Base-by-base conservation (phyloP, 2,888 invertebrate genomes). In the Dasysyrphus albostriatus region DNA sequence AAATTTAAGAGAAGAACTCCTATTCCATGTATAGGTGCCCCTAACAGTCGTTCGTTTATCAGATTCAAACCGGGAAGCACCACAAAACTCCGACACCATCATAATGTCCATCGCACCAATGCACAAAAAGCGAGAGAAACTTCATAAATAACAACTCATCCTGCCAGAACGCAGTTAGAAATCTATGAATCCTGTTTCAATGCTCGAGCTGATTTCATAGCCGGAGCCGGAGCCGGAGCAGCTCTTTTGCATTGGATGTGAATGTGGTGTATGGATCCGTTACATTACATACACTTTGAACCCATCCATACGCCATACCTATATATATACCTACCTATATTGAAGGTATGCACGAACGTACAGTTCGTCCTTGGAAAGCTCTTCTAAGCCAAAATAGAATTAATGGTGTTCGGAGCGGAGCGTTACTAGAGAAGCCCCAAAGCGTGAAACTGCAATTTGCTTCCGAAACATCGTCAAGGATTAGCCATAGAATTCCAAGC, bases 141-240 rank as follows among this genome's bases (percentile, higher is more conserved):
- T 83, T 75, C 79, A 79, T 83, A 83, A 79, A 83, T 83, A 74
- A 74, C 79, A 79, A 74, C 79, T 63, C 74, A 63, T 83, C 74
- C 79, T 69, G 61, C 49, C 83, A 29, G 32, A 61, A 61, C 51
- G 34, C 69, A 54, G 49, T 73, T 42, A 37, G 39, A 10, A 49
- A 70, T 69, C 79, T 29, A 74, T 74, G 83, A 74, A 69, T 74
- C 39, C 59, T 61, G 47, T 39, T 61, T 44, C 34, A 16, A 39
- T 56, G 32, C 44, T 1, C 9, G 16, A 32, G 54, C 29, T 3
- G 24, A 24, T 2, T 1, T 24, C 24, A 24, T 14, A 2, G n/a
- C n/a, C n/a, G n/a, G 2, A 54, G n/a, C 12, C 9, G 39, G 10
- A 49, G 16, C 49, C 10, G 19, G 10, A 19, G 49, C 4, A 19